Conservation (phyloP, 2,797 vertebrate genomes). For the Premnoplex brunnescens region DNA sequence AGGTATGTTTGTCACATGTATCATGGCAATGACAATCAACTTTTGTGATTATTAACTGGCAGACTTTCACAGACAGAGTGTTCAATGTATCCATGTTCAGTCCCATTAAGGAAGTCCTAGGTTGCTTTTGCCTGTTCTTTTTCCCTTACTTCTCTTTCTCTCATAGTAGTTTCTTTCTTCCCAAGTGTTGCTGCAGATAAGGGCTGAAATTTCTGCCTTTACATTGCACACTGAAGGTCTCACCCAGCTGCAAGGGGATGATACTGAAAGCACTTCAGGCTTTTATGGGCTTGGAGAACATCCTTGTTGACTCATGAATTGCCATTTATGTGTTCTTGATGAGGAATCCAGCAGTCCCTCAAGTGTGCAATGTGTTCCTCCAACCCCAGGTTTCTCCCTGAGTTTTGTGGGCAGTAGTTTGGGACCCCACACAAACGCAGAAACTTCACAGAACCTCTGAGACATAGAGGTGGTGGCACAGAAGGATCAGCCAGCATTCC, state of each 20-base stretch:
- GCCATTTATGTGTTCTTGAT: background rate
- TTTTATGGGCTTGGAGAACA: background rate
- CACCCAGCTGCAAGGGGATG: background rate
- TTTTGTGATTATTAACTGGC: background rate
- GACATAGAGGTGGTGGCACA: background rate
- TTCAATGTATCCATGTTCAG: background rate
- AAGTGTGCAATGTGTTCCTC: background rate
- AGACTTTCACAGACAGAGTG: background rate
- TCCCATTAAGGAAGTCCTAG: background rate
- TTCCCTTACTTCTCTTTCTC: background rate
- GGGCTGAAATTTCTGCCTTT: background rate
- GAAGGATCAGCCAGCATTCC: background rate
- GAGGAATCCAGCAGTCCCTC: background rate
- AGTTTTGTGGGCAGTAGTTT: background rate
- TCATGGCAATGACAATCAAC: background rate
- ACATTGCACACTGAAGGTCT: background rate
- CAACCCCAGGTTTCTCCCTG: background rate
- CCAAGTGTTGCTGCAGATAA: background rate
- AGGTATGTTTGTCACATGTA: background rate
- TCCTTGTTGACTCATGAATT: background rate
- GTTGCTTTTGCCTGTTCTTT: background rate
- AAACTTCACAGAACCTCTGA: background rate
- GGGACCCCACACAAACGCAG: background rate
- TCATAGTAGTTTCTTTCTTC: background rate
- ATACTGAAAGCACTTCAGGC: background rate